These are phyloP conservation scores for Silvanus unidentatus DNA, from an alignment of 2,888 invertebrate species.

Conservation along the genomic window DNA sequence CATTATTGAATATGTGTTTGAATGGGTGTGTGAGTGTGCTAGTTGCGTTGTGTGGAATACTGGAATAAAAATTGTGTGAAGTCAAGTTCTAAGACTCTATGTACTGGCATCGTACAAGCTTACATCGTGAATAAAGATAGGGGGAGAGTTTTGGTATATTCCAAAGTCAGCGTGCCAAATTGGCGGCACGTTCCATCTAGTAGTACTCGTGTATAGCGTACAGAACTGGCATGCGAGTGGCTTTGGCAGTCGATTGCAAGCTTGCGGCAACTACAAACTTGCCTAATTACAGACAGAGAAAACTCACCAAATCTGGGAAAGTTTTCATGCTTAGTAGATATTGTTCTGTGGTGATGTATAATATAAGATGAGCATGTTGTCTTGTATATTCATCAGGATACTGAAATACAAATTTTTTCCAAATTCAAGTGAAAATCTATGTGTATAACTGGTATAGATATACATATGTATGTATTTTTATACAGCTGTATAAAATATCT, in stretches of 20 bases:
- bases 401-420: slow-evolving; percentile 3
- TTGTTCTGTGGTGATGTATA: slow-evolving; percentile 25
- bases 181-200: slow-evolving; percentile 4
- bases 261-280: slow-evolving; percentile 34
- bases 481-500: too few relatives aligned
- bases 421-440: too few relatives aligned
- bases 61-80: too few relatives aligned
- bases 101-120: too few relatives aligned
- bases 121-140: slow-evolving; percentile 4
- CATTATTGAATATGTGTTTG: too few relatives aligned
- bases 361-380: slow-evolving; percentile 23
- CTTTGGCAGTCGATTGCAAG: slow-evolving; percentile 31
- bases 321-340: slow-evolving; percentile 18
- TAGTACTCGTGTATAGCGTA: slow-evolving; percentile 5
- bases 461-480: too few relatives aligned
- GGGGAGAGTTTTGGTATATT: not conserved
- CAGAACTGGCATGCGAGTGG: slow-evolving; percentile 7
- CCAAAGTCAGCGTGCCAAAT: slow-evolving; percentile 5
- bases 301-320: slow-evolving; percentile 37
- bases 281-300: slow-evolving; percentile 37
- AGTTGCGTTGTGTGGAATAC: too few relatives aligned
- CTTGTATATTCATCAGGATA: slow-evolving; percentile 21
- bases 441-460: too few relatives aligned
- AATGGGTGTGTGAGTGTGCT: too few relatives aligned
- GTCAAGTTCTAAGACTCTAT: too few relatives aligned